Percentiles rank a stretch among this genome's conserved stretches.
phyloP scores from a whole-genome alignment of 2,888 invertebrate species.

The Chaitophorus viminalis region DNA sequence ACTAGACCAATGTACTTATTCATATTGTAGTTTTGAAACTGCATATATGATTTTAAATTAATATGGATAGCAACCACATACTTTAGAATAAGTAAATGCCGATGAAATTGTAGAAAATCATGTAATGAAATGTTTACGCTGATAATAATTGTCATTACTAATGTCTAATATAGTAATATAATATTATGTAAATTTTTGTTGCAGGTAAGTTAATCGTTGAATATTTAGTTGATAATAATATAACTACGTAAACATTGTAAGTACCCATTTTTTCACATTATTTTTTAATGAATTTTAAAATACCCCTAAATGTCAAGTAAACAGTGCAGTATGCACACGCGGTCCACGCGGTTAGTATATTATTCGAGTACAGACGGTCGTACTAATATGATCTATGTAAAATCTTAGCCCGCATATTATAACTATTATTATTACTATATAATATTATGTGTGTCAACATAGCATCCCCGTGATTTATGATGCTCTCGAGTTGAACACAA shows the following conservation, averaged over 20 bases:
- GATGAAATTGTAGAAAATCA: too few relatives aligned
- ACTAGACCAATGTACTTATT: too few relatives aligned
- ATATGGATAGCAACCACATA: too few relatives aligned
- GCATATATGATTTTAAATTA: too few relatives aligned
- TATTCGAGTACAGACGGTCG: not conserved
- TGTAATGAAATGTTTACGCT: too few relatives aligned
- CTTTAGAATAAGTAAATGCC: too few relatives aligned
- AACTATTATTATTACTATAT: not conserved
- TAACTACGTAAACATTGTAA: not conserved
- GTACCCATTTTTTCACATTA: not conserved
- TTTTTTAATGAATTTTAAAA: not conserved
- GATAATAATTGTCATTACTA: too few relatives aligned
- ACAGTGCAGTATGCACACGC: not conserved
- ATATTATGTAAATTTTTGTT: not conserved
- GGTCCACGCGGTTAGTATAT: not conserved
- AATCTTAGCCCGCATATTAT: not conserved
- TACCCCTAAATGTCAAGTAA: not conserved
- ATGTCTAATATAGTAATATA: not conserved
- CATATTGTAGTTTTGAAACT: too few relatives aligned
- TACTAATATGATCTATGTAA: not conserved
- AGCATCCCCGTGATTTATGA: constrained; percentile 46
- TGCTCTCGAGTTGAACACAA: constrained; percentile 27
- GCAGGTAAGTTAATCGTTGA: not conserved
- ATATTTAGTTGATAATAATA: not conserved
- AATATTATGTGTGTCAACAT: constrained; percentile 7